Base-by-base conservation (phyloP, 2,113 vertebrate species). In the Ameiurus melas region DNA sequence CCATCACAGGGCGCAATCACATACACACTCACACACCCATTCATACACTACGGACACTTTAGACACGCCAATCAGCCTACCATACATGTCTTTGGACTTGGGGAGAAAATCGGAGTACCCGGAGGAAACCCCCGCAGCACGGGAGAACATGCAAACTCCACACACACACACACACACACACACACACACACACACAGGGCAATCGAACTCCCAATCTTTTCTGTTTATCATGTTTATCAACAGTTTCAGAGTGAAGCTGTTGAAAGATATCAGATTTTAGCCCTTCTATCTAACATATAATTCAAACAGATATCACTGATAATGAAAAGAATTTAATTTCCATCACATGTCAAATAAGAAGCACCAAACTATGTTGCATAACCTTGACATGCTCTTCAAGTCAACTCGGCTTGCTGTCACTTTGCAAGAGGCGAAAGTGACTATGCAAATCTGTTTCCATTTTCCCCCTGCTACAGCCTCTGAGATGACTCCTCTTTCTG, bases 291-390 rank as follows among this genome's bases (percentile, higher is more conserved):
- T 70, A 70, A 70, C 17, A 71, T 36, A 36, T 70, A 70, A 36
- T 17, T 17, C 68, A 70, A 33, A 33, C 14, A 66, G 5, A 20
- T 7, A 4, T 68, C 64, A 33, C 5, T 33, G 14, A 5, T 70
- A 7, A 71, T 71, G 36, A 71, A 19, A 71, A 17, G 0, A 19
- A 93, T 94, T 94, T 93, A 93, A 93, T 91, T 91, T 85, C 78
- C 3, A 90, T 93, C 83, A 91, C 87, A 92, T 93, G 93, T 92
- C 88, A 93, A 94, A 94, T 93, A 91, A 91, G 91, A 92, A 91
- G 86, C 91, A 90, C 90, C 85, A 92, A 92, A 93, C 89, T 90
- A 78, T 55, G 3, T n/a, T 36, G 82, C 85, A 88, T 92, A 93
- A 94, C 94, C 93, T 93, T 92, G 89, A 88, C 39, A 84, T 33